phyloP scores from a whole-genome alignment of 1,140 invertebrate genomes.

The Anoplophora glabripennis region DNA sequence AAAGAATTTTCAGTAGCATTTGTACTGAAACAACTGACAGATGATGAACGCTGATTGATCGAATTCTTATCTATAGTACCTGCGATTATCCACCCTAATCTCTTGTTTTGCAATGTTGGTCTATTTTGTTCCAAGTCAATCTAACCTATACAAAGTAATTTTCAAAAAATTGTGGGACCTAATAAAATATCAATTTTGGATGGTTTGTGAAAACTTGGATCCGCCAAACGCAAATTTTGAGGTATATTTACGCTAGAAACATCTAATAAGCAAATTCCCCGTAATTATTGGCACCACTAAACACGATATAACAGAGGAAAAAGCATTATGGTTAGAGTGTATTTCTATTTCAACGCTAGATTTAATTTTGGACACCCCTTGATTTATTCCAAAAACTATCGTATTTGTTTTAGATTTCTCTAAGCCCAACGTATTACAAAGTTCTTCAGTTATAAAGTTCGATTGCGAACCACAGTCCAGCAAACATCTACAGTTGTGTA shows the following conservation, averaged over 20 bases:
- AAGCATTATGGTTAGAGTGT: too few relatives aligned
- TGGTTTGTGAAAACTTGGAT: slow-evolving; percentile 31
- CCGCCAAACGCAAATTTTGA: slow-evolving; percentile 24
- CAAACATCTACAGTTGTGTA: neutral
- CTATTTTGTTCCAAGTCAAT: slow-evolving; percentile 23
- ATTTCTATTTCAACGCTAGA: neutral
- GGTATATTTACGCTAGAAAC: neutral
- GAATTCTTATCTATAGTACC: neutral
- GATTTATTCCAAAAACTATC: neutral
- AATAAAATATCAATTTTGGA: slow-evolving; percentile 35
- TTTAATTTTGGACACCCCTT: neutral
- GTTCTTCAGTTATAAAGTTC: slow-evolving; percentile 6
- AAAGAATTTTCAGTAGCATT: slow-evolving; percentile 2
- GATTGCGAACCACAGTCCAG: neutral
- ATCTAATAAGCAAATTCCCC: too few relatives aligned
- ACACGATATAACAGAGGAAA: too few relatives aligned
- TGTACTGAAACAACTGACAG: neutral
- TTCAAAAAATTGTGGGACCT: slow-evolving; percentile 36
- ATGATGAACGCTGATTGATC: neutral
- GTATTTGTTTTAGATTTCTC: neutral
- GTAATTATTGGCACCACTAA: too few relatives aligned
- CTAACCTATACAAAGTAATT: slow-evolving; percentile 31
- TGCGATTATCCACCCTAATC: slow-evolving; percentile 28
- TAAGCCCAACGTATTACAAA: neutral
- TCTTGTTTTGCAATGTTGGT: slow-evolving; percentile 31